Percentiles rank a stretch among this genome's conserved stretches.
Evolutionary conservation across 2,113 vertebrate species (phyloP).

Genomic region (Centropus bengalensis): DNA sequence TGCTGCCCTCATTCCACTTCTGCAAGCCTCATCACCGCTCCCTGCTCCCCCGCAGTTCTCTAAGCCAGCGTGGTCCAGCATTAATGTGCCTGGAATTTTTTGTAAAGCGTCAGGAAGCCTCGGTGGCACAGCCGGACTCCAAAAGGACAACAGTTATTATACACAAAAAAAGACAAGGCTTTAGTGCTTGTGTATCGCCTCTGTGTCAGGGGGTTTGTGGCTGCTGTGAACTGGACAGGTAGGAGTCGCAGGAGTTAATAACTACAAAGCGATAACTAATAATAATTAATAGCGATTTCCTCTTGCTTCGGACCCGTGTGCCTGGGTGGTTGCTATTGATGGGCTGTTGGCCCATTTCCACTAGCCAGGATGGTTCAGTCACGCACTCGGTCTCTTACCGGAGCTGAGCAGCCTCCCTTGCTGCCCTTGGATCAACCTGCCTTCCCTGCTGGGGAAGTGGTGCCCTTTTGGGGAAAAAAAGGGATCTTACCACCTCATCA

Average conservation of each 20-base stretch:
- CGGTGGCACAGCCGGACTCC: neutral
- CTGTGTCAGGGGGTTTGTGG: neutral
- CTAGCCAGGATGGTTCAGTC: neutral
- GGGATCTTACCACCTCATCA: neutral
- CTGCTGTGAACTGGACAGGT: neutral
- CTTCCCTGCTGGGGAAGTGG: neutral
- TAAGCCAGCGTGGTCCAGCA: neutral
- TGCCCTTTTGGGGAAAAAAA: neutral
- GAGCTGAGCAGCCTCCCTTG: neutral
- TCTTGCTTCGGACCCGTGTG: neutral
- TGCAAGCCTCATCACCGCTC: neutral
- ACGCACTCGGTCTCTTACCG: neutral
- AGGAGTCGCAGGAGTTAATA: neutral
- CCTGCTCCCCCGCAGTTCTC: neutral
- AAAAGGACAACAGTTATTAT: neutral
- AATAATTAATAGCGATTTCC: neutral
- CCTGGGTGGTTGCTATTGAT: neutral
- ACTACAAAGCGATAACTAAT: neutral
- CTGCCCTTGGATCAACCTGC: neutral
- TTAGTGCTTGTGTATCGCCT: neutral
- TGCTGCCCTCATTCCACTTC: neutral
- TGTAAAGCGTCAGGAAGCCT: neutral
- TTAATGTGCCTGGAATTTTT: neutral
- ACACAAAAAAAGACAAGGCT: neutral
- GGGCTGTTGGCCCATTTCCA: neutral